Base-by-base conservation (phyloP, 2,797 vertebrate genomes). In the Platalea minor region DNA sequence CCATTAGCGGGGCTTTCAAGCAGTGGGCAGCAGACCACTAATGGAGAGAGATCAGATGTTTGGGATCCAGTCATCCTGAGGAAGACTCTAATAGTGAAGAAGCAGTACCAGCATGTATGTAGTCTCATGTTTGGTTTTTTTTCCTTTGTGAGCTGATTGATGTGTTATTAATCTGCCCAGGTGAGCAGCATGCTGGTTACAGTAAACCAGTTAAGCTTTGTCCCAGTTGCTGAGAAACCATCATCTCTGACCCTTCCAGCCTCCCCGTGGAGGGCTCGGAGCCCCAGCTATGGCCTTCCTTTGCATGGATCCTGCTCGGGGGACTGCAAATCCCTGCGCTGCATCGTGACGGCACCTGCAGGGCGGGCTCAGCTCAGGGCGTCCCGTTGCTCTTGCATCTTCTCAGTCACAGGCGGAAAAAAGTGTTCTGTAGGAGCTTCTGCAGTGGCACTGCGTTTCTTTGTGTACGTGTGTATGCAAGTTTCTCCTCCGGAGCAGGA, bases 391-490 rank as follows among this genome's bases (percentile, higher is more conserved):
- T 29, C 54, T 8, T 48, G 31, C 12, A 16, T 43, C 56, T 59
- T 67, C n/a, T n/a, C 45, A 41, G 7, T 24, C 56, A 41, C 25
- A 15, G 35, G 24, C 11, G 35, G 35, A 17, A 50, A 28, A 59
- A n/a, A 18, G 41, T 14, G 6, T 29, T 24, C 45, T 29, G 56
- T 8, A 19, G 45, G 35, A 50, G 29, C 54, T 50, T n/a, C 54
- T 41, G 79, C 54, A 28, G 45, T 12, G 54, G 19, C 25, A 29
- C 31, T 9, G 28, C 5, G 54, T 29, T 51, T 51, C 56, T 29
- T 29, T 1, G 2, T 37, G 5, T 41, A 50, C 17, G 12, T 60
- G 35, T 0, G 4, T n/a, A 18, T 33, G 4, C 18, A 28, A n/a
- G 31, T 41, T 60, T 29, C 10, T 43, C 8, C 37, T 60, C 67